phyloP scores from a whole-genome alignment of 2,113 vertebrate genomes.

The Nyctibius bracteatus region DNA sequence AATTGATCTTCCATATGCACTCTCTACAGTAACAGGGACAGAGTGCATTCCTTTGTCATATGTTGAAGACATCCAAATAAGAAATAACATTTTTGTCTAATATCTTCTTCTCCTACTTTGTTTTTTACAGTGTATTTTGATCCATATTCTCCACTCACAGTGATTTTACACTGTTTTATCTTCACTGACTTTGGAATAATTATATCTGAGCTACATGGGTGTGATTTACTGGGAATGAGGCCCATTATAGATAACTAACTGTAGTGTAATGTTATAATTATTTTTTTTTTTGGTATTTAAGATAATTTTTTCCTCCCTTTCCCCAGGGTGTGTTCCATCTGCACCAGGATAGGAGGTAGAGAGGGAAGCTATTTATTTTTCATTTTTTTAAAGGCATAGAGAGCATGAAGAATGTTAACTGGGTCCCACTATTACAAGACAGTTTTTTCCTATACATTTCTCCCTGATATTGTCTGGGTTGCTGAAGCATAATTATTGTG shows the following conservation, averaged over 20 bases:
- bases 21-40: neutral
- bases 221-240: neutral
- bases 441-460: neutral
- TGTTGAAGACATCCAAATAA: neutral
- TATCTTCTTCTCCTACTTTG: neutral
- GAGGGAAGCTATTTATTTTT: conserved; percentile 11
- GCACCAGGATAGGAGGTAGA: neutral
- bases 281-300: neutral
- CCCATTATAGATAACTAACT: neutral
- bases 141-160: neutral
- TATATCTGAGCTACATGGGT: neutral
- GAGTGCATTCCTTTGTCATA: neutral
- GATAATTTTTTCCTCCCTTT: neutral
- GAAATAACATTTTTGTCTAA: neutral
- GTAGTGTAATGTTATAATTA: neutral
- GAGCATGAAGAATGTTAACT: neutral
- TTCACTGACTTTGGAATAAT: neutral
- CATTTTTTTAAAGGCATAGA: conserved; percentile 10
- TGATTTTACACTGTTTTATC: neutral
- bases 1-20: neutral
- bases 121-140: neutral
- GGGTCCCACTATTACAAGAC: neutral
- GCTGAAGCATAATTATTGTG: neutral
- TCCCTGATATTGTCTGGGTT: neutral
- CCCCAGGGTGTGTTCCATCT: neutral